These are phyloP conservation scores for Setipinna tenuifilis DNA, from an alignment of 2,797 vertebrate species.

Conservation along the genomic window DNA sequence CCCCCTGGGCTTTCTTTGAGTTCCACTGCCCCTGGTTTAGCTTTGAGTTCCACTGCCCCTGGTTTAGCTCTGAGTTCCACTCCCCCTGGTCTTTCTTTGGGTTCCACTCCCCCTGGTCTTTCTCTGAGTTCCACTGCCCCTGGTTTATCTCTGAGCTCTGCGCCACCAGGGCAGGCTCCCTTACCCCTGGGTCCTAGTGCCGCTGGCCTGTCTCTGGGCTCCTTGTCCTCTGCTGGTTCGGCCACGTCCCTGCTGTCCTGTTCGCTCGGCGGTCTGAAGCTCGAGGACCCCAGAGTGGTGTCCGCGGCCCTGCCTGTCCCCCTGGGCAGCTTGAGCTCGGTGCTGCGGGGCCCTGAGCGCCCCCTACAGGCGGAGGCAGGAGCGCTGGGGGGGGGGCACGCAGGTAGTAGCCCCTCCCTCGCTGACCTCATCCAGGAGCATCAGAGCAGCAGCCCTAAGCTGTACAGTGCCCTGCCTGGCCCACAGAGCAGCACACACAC, in stretches of 20 bases:
- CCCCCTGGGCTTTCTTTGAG: not conserved
- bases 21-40: not conserved
- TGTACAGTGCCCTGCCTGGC: constrained; percentile 63
- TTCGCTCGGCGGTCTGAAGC: constrained; percentile 56
- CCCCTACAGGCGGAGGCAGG: constrained; percentile 52
- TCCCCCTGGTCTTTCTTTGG: constrained; percentile 44
- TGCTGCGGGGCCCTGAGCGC: constrained; percentile 61
- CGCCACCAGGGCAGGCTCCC: not conserved
- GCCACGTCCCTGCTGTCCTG: constrained; percentile 47
- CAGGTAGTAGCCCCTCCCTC: constrained; percentile 80
- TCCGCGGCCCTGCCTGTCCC: constrained; percentile 62
- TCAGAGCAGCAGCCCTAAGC: constrained; percentile 69
- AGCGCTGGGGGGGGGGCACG: constrained; percentile 59
- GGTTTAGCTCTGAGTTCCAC: constrained; percentile 46
- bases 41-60: not conserved
- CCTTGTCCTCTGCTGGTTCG: constrained; percentile 59
- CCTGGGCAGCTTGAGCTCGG: constrained; percentile 69
- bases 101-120: not conserved
- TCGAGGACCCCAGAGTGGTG: constrained; percentile 63
- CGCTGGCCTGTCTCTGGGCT: constrained; percentile 59
- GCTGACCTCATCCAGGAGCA: constrained; percentile 87
- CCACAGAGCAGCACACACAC: constrained; percentile 63
- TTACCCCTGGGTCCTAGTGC: constrained; percentile 48
- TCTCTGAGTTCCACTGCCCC: not conserved
- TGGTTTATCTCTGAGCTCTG: not conserved